Percentiles rank a stretch among this genome's conserved stretches.
Conservation (phyloP, 2,113 vertebrate species). For the Pterocles orientalis region DNA sequence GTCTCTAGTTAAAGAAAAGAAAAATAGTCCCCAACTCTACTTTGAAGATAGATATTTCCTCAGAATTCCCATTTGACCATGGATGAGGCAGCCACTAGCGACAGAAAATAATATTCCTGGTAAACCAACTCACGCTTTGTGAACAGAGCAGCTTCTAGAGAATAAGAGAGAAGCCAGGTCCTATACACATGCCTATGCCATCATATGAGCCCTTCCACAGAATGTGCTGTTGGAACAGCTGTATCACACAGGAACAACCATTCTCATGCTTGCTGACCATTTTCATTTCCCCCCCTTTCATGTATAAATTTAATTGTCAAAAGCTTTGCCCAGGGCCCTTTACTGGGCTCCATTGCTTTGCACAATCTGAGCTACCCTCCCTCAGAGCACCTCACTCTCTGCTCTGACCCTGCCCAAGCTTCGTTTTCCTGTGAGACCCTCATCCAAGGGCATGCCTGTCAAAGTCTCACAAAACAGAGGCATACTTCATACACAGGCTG, state of each 20-base stretch:
- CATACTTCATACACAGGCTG: neutral
- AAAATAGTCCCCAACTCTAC: neutral
- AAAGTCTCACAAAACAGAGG: accelerated
- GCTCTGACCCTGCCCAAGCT: neutral
- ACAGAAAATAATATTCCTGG: neutral
- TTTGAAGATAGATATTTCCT: neutral
- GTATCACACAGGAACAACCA: neutral
- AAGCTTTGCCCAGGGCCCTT: neutral
- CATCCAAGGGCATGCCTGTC: accelerated
- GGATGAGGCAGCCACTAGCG: neutral
- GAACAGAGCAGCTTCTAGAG: neutral
- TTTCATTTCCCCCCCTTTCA: neutral
- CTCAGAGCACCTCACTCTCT: neutral
- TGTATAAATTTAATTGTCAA: neutral
- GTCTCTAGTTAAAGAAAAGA: neutral
- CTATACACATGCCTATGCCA: accelerated
- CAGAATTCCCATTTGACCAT: neutral
- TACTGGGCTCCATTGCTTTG: neutral
- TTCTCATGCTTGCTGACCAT: neutral
- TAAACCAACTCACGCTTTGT: neutral
- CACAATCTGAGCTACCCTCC: accelerated
- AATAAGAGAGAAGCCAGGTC: neutral
- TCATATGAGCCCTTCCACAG: neutral
- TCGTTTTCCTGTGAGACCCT: neutral
- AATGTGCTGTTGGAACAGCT: neutral